Evolutionary conservation across 2,797 vertebrate genomes (phyloP), one percentile per base, ranked within the genome.

Genomic region (Hippoglossus hippoglossus): DNA sequence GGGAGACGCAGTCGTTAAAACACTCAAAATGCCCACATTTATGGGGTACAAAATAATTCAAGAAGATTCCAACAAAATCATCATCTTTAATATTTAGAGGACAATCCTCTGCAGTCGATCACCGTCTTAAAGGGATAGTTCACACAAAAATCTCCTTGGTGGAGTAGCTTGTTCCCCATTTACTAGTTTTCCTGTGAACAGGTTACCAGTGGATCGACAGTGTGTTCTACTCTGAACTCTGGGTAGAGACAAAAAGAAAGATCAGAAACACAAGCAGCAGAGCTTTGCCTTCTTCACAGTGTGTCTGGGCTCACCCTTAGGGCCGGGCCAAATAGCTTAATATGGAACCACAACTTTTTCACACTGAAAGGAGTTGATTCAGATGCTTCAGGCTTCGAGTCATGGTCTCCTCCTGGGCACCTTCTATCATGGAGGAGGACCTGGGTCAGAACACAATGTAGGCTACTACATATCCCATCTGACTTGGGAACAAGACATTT

Each of bases 351-450:
- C 31, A 51, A 22, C n/a, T 44, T n/a, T 63, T 51, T 47, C 19
- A 26, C 56, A 25, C 2, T 47, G 10, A 61, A 19, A 57, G 50
- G 60, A 59, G 10, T 46, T 24, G 22, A 15, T 73, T 75, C 25
- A 69, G 18, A 68, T 70, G 67, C 39, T 59, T 51, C 34, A 68
- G 70, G 67, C 39, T 55, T 51, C 41, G 67, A 67, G 60, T 62
- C 60, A 63, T 3, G 24, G 67, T 34, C 57, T 11, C 36, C 49
- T 59, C 21, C 54, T 51, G 34, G 39, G 19, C 15, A 11, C 50
- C 7, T 60, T 67, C n/a, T 28, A 41, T 46, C 26, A 47, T 39
- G 41, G 47, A 39, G 46, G 34, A 52, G 41, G 66, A 13, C 54
- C 54, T 58, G 5, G 31, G 31, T 52, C 22, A 21, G 34, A 62